Evolutionary conservation across 2,797 vertebrate genomes (phyloP).

Genomic region (Moxostoma hubbsi): DNA sequence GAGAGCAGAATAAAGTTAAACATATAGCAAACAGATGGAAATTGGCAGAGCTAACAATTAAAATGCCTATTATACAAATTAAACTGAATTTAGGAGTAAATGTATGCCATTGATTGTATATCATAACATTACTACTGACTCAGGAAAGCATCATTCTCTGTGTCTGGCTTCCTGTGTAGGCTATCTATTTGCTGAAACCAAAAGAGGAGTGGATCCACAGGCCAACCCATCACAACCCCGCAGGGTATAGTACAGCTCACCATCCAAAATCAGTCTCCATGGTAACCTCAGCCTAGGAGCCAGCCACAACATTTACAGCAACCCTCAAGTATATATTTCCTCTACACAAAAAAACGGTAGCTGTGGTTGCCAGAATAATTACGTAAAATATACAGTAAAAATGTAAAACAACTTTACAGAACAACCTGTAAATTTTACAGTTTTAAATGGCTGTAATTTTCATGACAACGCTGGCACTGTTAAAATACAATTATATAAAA

Average conservation of each 20-base stretch:
- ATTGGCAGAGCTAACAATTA: neutral
- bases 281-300: neutral
- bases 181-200: slow-evolving; percentile 3
- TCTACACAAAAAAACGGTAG: too few relatives aligned
- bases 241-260: slow-evolving; percentile 26
- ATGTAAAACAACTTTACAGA: too few relatives aligned
- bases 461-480: too few relatives aligned
- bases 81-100: neutral
- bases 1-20: too few relatives aligned
- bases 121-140: neutral
- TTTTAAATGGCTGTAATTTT: too few relatives aligned
- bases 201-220: neutral
- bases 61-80: neutral
- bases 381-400: too few relatives aligned
- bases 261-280: slow-evolving; percentile 24
- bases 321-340: slow-evolving; percentile 34
- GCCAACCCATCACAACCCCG: slow-evolving; percentile 10
- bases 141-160: neutral
- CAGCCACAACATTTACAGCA: slow-evolving; percentile 28
- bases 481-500: too few relatives aligned
- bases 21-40: too few relatives aligned
- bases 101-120: neutral
- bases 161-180: neutral
- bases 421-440: too few relatives aligned
- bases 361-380: too few relatives aligned